Evolutionary conservation across 2,113 vertebrate genomes (phyloP).

Genomic region (Nanorana parkeri): DNA sequence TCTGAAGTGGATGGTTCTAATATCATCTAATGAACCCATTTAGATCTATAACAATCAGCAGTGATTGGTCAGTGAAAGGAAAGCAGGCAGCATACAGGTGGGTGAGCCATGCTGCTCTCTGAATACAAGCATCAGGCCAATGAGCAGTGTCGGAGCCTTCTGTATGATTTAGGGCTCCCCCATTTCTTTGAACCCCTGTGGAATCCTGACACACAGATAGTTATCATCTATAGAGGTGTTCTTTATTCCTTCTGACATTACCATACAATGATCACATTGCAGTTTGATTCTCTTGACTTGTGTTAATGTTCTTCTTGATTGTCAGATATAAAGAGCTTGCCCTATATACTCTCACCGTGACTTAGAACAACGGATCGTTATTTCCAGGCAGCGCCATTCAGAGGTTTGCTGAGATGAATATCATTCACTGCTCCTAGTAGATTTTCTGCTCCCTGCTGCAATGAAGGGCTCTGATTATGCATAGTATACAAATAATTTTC

Average conservation of each 20-base stretch:
- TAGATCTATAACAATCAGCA: background rate
- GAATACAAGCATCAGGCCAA: no score
- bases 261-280: background rate
- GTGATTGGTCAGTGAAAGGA: slow-evolving; percentile 25
- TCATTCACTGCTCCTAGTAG: background rate
- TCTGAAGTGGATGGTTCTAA: background rate
- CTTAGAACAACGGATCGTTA: background rate
- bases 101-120: no score
- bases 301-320: no score
- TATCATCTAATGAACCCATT: slow-evolving; percentile 2
- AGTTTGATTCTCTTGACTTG: no score
- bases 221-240: no score
- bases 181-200: no score
- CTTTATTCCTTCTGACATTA: no score
- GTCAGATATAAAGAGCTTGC: background rate
- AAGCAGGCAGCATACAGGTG: background rate
- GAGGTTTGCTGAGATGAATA: background rate
- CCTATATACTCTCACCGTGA: background rate
- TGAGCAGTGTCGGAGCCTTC: no score
- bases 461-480: slow-evolving; percentile 23
- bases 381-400: no score
- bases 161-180: no score
- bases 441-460: slow-evolving; percentile 16
- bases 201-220: no score
- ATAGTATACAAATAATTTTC: slow-evolving; percentile 19